These are phyloP conservation scores for Antennarius maculatus DNA, from an alignment of 2,797 vertebrate species.

Conservation along the genomic window DNA sequence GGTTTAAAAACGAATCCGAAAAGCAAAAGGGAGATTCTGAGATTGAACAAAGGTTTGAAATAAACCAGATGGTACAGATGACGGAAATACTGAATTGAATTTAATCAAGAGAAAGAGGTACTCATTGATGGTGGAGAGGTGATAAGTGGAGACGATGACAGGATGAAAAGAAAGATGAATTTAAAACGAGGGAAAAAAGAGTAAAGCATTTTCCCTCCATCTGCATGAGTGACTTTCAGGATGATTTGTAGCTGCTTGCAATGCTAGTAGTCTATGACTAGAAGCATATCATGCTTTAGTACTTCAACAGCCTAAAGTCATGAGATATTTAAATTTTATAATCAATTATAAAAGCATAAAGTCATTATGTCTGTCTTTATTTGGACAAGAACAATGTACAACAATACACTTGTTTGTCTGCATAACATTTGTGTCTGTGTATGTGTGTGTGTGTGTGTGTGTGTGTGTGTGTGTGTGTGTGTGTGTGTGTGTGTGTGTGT, in stretches of 20 bases:
- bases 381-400: not conserved
- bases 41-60: not conserved
- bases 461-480: no score
- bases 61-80: not conserved
- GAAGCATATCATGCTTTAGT: not conserved
- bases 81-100: not conserved
- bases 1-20: not conserved
- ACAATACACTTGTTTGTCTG: not conserved
- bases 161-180: slow-evolving; percentile 18
- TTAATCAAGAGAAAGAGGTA: not conserved
- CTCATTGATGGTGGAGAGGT: not conserved
- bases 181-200: not conserved
- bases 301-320: not conserved
- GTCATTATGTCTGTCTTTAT: not conserved
- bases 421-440: no score
- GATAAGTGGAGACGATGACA: not conserved
- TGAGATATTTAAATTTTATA: slow-evolving; percentile 12
- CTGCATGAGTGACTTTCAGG: not conserved
- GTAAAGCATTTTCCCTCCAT: not conserved
- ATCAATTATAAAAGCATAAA: not conserved
- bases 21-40: not conserved
- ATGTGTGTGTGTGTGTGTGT: no score
- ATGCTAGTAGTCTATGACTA: not conserved
- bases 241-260: not conserved
- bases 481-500: no score